Base-by-base conservation (phyloP, 1,140 invertebrate genomes). In the Ruditapes philippinarum region DNA sequence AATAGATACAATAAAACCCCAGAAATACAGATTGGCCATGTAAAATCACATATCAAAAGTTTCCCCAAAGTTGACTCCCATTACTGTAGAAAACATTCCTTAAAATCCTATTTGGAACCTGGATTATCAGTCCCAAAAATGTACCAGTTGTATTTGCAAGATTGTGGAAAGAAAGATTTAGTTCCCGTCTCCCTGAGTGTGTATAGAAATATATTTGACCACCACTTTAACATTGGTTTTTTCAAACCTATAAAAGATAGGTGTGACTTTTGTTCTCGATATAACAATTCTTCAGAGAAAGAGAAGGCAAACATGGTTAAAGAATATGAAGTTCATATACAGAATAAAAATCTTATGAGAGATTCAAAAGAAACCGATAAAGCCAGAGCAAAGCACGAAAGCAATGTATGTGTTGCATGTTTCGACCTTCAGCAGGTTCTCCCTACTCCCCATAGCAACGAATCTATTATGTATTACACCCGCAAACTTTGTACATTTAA, bases 1-100 rank as follows among this genome's bases (percentile, higher is more conserved):
- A 68, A 14, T 36, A 62, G 80, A 33, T 40, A 14, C 42, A 83
- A 83, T 12, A 42, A 33, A 45, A 68, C 28, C 1, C 14, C 28
- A 28, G 60, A 42, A 45, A 19, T 25, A 9, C 31, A 28, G 1
- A 45, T 36, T 17, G 60, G 45, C 12, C 7, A 45, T 17, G 80
- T 68, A 83, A 83, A 36, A 68, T n/a, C 33, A 22, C 82, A 84
- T 28, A 84, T 84, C n/a, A 51, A 45, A 49, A 70, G 60, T 25
- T 84, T 84, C 54, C 5, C 3, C 11, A 68, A 60, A 28, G 36
- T 84, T 31, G 82, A 73, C 38, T 70, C 60, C 31, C 82, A 84
- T 51, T 84, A 51, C 31, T 84, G 82, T 54, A 40, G 82, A 54
- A 54, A 45, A 54, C 60, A 84, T 36, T 40, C 82, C 36, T 19